A percentile compares a stretch with the other conserved stretches of the same genome.
Evolutionary conservation across 2,888 invertebrate species (phyloP).

Genomic region (Nemoura dubitans): DNA sequence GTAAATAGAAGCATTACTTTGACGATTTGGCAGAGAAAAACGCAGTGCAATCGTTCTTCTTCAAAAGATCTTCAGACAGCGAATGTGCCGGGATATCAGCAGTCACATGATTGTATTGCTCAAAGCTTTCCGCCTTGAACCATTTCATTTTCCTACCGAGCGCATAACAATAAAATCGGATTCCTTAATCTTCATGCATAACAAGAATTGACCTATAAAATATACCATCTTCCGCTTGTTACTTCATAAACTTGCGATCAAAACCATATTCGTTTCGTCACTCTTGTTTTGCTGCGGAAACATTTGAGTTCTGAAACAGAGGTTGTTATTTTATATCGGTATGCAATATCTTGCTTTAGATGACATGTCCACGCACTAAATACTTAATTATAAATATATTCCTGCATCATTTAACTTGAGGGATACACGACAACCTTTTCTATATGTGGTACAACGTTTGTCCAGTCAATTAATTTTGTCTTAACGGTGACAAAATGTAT

Average conservation of each 20-base stretch:
- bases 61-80: not conserved
- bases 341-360: too few relatives aligned
- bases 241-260: not conserved
- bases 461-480: too few relatives aligned
- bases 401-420: too few relatives aligned
- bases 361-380: too few relatives aligned
- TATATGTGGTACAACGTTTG: too few relatives aligned
- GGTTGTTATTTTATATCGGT: too few relatives aligned
- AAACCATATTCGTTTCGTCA: not conserved
- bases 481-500: too few relatives aligned
- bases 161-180: not conserved
- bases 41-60: not conserved
- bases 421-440: too few relatives aligned
- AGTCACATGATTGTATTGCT: not conserved
- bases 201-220: not conserved
- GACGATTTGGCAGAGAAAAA: slow-evolving; percentile 12
- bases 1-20: not conserved
- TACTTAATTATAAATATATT: too few relatives aligned
- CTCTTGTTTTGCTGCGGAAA: not conserved
- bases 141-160: not conserved
- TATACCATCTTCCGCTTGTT: not conserved
- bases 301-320: too few relatives aligned
- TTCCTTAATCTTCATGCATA: not conserved
- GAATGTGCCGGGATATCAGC: not conserved
- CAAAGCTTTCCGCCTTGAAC: not conserved